Percentiles rank a stretch among this genome's conserved stretches.
Evolutionary conservation across 2,888 invertebrate species (phyloP).

Genomic region (Helobdella robusta): DNA sequence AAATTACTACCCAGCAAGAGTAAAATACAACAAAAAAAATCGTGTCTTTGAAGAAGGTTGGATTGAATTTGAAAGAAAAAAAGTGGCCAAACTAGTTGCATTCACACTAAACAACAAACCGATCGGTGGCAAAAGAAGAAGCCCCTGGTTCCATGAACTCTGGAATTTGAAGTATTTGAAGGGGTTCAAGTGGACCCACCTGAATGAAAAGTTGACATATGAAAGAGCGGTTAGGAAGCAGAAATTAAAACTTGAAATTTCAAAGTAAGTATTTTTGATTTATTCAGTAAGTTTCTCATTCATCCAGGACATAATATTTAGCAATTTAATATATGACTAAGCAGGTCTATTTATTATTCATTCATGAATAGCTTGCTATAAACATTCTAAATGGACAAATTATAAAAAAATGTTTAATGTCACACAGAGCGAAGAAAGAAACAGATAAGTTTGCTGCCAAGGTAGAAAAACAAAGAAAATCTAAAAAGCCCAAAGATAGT

Average conservation of each 20-base stretch:
- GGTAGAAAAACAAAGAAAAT: conserved; percentile 2
- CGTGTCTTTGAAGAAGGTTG: conserved; percentile 66
- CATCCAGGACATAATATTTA: too few species aligned
- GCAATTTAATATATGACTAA: too few species aligned
- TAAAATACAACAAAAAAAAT: conserved; percentile 38
- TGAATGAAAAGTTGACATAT: conserved; percentile 83
- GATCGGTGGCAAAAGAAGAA: conserved; percentile 64
- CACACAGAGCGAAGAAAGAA: conserved; percentile 1
- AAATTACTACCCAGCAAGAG: conserved; percentile 38
- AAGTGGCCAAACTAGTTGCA: conserved; percentile 77
- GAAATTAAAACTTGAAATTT: conserved; percentile 49
- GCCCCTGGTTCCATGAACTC: conserved; percentile 75
- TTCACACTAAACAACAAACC: conserved; percentile 67
- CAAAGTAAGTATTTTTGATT: too few species aligned
- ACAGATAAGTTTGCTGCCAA: conserved; percentile 9
- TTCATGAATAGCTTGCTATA: too few species aligned
- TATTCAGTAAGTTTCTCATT: too few species aligned
- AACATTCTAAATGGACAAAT: too few species aligned
- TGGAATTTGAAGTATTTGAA: conserved; percentile 95
- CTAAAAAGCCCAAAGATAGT: background rate
- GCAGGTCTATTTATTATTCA: too few species aligned
- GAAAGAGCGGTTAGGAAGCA: conserved; percentile 82
- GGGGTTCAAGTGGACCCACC: conserved; percentile 88
- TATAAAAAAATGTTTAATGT: too few species aligned
- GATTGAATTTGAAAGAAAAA: conserved; percentile 84